phyloP scores from a whole-genome alignment of 2,113 vertebrate species.

The Alethe diademata region DNA sequence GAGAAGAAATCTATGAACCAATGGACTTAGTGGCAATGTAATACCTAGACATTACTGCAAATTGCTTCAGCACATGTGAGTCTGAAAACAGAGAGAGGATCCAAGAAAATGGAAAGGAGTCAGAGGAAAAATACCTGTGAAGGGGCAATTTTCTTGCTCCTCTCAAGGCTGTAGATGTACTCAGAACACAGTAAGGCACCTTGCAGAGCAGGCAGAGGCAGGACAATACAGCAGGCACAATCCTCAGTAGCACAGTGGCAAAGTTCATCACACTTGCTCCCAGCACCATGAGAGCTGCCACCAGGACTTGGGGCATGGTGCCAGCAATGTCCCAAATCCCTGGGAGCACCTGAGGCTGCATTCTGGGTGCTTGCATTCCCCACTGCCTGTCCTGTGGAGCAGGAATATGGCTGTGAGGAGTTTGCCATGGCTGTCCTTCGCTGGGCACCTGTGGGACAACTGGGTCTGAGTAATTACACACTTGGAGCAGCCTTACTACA shows the following conservation, averaged over 20 bases:
- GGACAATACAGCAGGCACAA: neutral
- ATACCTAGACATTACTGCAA: neutral
- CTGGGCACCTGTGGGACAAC: neutral
- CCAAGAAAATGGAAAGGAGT: neutral
- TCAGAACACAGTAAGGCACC: neutral
- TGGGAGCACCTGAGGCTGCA: neutral
- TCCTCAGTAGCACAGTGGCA: neutral
- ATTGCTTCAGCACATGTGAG: constrained; percentile 6
- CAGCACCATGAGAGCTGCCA: neutral
- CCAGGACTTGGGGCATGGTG: neutral
- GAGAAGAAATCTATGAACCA: neutral
- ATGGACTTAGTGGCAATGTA: neutral
- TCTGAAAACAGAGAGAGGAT: neutral
- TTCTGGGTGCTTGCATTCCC: neutral
- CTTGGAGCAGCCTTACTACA: neutral
- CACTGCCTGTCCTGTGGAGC: neutral
- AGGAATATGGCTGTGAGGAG: neutral
- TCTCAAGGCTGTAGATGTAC: neutral
- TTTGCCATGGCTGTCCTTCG: neutral
- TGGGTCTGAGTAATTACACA: neutral
- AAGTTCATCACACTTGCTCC: neutral
- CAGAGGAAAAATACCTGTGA: neutral
- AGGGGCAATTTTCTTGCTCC: neutral
- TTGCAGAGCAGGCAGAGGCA: neutral
- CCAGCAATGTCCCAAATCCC: neutral